A percentile compares a stretch with the other conserved stretches of the same genome.
Evolutionary conservation across 1,140 invertebrate genomes (phyloP).

Genomic region (Bilobella aurantiaca): DNA sequence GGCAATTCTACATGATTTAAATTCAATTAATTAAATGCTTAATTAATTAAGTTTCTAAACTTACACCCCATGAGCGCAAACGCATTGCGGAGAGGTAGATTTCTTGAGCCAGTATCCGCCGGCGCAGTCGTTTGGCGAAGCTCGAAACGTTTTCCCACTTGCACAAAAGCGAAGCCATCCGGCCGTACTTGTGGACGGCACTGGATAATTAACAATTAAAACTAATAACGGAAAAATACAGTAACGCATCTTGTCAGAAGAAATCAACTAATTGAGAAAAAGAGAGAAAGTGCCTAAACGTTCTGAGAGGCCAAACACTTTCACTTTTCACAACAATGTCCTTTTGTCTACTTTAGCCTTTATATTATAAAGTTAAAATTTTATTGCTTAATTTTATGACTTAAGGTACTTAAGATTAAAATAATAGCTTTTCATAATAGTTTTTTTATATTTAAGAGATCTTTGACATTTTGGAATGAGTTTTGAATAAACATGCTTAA

Average conservation of each 20-base stretch:
- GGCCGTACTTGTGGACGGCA: background rate
- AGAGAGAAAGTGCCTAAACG: background rate
- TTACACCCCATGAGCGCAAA: conserved; percentile 19
- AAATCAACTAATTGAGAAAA: too few relatives aligned
- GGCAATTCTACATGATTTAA: background rate
- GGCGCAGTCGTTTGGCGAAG: conserved; percentile 5
- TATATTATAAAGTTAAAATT: too few relatives aligned
- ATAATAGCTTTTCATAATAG: too few relatives aligned
- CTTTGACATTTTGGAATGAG: background rate
- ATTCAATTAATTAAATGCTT: background rate
- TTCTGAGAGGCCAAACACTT: background rate
- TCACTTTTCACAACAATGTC: too few relatives aligned
- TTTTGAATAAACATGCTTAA: background rate
- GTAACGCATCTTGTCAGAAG: background rate
- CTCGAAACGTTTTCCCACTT: background rate
- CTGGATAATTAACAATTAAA: background rate
- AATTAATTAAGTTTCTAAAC: background rate
- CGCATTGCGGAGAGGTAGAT: conserved; percentile 5
- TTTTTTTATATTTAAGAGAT: too few relatives aligned
- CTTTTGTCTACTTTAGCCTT: too few relatives aligned
- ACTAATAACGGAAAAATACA: background rate
- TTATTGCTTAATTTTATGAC: too few relatives aligned
- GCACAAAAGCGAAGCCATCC: conserved; percentile 5
- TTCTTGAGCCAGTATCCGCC: conserved; percentile 18
- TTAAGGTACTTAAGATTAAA: too few relatives aligned